Evolutionary conservation across 2,888 invertebrate species (phyloP), one percentile per base, ranked within the genome.

Genomic region (Tolmerus cingulatus): DNA sequence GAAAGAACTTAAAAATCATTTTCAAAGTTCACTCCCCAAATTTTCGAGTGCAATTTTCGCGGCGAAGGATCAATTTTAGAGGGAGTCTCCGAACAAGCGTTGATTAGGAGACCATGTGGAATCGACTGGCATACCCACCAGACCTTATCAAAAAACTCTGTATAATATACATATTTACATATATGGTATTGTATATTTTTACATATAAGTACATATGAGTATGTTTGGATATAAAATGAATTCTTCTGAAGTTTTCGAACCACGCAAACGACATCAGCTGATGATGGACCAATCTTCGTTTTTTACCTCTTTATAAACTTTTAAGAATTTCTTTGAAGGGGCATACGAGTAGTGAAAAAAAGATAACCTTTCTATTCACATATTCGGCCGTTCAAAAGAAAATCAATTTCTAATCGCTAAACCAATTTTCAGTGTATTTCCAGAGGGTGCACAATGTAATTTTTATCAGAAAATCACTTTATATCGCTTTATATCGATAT

Each of bases 361-460:
- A 66, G 66, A 66, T 23, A 27, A 12, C 66, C 66, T 66, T 51
- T 51, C 51, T n/a, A 66, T 12, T 66, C 66, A 66, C 66, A 66
- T 66, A 66, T 66, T 66, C 66, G 66, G 27, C 66, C 66, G 66
- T 66, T 66, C 66, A 66, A 66, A 76, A 34, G 37, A 76, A 76
- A 78, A 78, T 78, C 37, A 78, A 78, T 78, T 78, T 46, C 46
- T 78, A 78, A 78, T 43, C 78, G 37, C 46, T 78, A 78, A 78
- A 40, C 23, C 78, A 27, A 78, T 78, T 78, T 78, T 19, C 43
- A 78, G n/a, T 43, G 43, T 78, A 78, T 78, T 46, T 23, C 78
- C 78, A 40, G 37, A 27, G 78, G 78, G 78, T 37, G 46, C 78
- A 27, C 40, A 43, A 78, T 23, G 78, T 78, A 78, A 78, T 78